Evolutionary conservation across 2,113 vertebrate genomes (phyloP).

Genomic region (Lepidothrix coronata): DNA sequence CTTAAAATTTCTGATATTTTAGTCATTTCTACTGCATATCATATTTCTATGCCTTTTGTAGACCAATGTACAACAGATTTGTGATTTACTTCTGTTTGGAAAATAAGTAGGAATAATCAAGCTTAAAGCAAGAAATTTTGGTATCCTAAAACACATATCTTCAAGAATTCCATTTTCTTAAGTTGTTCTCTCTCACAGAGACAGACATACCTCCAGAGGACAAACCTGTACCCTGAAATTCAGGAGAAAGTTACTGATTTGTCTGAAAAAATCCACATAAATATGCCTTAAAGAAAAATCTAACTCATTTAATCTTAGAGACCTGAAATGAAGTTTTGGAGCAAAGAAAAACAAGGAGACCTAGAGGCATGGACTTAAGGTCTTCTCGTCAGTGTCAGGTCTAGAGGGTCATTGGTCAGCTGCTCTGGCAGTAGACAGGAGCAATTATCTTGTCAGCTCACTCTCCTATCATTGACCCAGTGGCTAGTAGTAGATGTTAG

Average conservation of each 20-base stretch:
- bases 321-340: not conserved
- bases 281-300: not conserved
- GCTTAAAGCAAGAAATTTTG: not conserved
- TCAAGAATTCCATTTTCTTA: not conserved
- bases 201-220: not conserved
- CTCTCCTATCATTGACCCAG: not conserved
- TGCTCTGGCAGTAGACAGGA: not conserved
- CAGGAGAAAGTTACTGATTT: not conserved
- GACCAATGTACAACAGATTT: not conserved
- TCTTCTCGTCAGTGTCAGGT: not conserved
- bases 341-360: not conserved
- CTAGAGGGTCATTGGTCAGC: not conserved
- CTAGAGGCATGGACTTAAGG: not conserved
- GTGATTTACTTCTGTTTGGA: not conserved
- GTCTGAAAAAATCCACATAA: not conserved
- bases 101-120: not conserved
- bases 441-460: not conserved
- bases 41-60: not conserved
- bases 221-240: not conserved
- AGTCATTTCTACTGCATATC: not conserved
- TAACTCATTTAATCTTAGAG: not conserved
- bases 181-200: not conserved
- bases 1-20: not conserved
- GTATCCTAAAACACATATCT: not conserved
- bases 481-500: not conserved